Evolutionary conservation across 2,888 invertebrate species (phyloP).

Genomic region (Chirona hameri): DNA sequence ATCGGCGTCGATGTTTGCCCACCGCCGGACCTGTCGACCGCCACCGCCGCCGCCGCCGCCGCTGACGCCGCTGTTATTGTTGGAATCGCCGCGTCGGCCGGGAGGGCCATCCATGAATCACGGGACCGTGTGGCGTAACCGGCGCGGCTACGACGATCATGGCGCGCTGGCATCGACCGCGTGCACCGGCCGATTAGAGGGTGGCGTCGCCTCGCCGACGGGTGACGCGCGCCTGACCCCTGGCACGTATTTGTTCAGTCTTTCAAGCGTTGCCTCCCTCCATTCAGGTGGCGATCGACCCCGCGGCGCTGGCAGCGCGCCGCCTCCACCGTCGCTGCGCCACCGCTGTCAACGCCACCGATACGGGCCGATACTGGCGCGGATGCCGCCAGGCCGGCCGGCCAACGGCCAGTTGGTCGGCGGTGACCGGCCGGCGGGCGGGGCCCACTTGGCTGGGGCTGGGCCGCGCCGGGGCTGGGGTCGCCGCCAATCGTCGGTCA

Average conservation of each 20-base stretch:
- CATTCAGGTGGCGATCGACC: not conserved
- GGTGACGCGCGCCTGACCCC: not conserved
- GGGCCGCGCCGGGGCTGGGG: not conserved
- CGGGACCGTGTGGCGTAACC: not conserved
- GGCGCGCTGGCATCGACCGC: not conserved
- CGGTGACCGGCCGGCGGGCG: not conserved
- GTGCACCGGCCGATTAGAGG: not conserved
- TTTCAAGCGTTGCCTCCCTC: not conserved
- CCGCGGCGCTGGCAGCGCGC: not conserved
- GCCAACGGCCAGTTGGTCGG: too few species aligned
- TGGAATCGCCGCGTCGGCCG: not conserved
- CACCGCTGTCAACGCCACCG: not conserved
- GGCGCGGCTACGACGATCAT: not conserved
- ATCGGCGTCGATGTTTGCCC: slow-evolving; percentile 44
- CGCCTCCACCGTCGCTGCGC: not conserved
- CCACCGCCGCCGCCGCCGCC: slow-evolving; percentile 62
- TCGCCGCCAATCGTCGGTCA: not conserved
- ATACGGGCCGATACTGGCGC: not conserved
- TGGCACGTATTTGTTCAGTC: not conserved
- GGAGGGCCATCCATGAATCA: not conserved
- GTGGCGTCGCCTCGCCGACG: not conserved
- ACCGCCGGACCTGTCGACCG: slow-evolving; percentile 42
- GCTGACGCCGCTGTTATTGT: slow-evolving; percentile 9
- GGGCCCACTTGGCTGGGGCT: not conserved
- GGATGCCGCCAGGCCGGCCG: too few species aligned